Percentiles rank a stretch among this genome's conserved stretches.
phyloP scores from a whole-genome alignment of 2,113 vertebrate species.

The Pluvianellus socialis region DNA sequence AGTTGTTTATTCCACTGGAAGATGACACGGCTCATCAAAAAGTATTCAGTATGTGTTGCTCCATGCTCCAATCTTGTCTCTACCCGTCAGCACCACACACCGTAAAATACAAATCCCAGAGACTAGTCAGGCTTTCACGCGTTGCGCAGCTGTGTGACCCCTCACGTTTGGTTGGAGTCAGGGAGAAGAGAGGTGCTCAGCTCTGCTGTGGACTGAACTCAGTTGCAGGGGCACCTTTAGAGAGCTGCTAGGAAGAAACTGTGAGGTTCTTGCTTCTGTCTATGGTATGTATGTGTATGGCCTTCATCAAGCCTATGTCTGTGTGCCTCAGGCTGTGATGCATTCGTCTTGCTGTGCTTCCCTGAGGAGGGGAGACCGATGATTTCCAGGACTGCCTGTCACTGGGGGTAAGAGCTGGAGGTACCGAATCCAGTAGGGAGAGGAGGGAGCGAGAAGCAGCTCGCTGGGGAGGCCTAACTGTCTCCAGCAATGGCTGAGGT shows the following conservation, averaged over 20 bases:
- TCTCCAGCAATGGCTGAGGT: background rate
- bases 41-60: background rate
- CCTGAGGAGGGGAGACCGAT: too few species aligned
- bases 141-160: background rate
- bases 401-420: background rate
- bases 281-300: background rate
- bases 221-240: background rate
- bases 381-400: background rate
- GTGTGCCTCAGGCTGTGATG: background rate
- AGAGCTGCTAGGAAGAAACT: background rate
- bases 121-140: rapidly evolving
- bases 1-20: background rate
- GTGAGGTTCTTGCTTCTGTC: background rate
- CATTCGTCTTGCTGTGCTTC: too few species aligned
- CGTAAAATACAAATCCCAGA: background rate
- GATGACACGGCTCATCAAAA: background rate
- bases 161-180: background rate
- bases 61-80: background rate
- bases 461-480: background rate
- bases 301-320: background rate
- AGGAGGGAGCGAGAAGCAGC: background rate
- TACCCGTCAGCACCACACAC: background rate
- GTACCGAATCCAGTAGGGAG: background rate
- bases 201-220: background rate
- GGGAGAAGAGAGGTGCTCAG: background rate